Evolutionary conservation across 2,888 invertebrate genomes (phyloP), one percentile per base, ranked within the genome.

Genomic region (Athalia rosae): DNA sequence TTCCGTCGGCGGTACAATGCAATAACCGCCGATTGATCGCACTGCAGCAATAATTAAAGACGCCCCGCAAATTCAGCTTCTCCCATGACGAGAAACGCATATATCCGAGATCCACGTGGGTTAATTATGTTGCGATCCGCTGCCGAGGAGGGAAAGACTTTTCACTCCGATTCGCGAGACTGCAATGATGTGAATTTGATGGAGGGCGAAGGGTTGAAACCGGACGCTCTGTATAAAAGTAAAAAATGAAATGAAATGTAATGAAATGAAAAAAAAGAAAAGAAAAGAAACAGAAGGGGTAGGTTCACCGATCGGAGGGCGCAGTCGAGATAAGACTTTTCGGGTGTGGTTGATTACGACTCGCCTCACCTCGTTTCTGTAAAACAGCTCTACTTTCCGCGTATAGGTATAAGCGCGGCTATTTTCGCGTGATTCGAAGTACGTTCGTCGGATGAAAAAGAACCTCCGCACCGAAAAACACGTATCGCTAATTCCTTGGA

Each of bases 271-370:
- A 2, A 2, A 28, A 28, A 28, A 2, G 28, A 28, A 28, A 28
- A 28, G 28, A 28, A n/a, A n/a, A n/a, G n/a, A 9, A 15, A 9
- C 13, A n/a, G n/a, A 80, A 76, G 78, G 79, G 76, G 41, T 58
- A 58, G 56, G 71, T 71, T 28, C 28, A 58, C 58, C 45, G 79
- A 79, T 74, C 48, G 79, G 82, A 85, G 87, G 87, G 86, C 86
- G 87, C 85, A 87, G 87, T 85, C 83, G 79, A 83, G 86, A 87
- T 87, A 86, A 86, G 81, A 79, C 28, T 73, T 74, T 73, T 80
- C 80, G 85, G 87, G 87, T 83, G 87, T 83, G 87, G 86, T 83
- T 83, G 83, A 86, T 85, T 83, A 82, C 79, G 59, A 76, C 78
- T 76, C 50, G 28, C 58, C 28, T 56, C 58, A 28, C 8, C 9